A percentile compares a stretch with the other conserved stretches of the same genome.
Conservation (phyloP, 1,140 invertebrate species). For the Chelonus insularis region DNA sequence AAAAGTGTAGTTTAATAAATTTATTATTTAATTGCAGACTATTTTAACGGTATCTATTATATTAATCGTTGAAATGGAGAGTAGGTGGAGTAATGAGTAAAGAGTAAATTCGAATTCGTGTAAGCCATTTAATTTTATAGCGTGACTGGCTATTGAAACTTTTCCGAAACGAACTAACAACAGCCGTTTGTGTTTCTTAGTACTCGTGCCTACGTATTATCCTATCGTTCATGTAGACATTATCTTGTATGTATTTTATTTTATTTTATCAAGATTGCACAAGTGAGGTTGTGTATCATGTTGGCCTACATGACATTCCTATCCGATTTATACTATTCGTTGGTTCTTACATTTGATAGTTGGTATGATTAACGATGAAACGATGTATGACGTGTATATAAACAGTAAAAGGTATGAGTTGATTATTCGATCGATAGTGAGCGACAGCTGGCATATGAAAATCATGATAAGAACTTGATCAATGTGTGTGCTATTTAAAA, state of each 20-base stretch:
- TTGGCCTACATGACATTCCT: neutral
- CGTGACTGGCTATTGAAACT: constrained; percentile 1
- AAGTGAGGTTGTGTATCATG: neutral
- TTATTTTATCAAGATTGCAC: neutral
- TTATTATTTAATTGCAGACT: too few relatives aligned
- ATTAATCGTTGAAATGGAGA: too few relatives aligned
- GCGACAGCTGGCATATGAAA: constrained; percentile 18
- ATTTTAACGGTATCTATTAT: too few relatives aligned
- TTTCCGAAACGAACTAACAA: neutral
- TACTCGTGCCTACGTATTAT: constrained; percentile 3
- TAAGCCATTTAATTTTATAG: constrained; percentile 6
- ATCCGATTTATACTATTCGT: neutral
- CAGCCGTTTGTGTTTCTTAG: constrained; percentile 1
- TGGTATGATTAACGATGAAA: too few relatives aligned
- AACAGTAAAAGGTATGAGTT: neutral
- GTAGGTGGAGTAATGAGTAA: too few relatives aligned
- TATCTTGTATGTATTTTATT: neutral
- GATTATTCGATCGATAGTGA: constrained; percentile 9
- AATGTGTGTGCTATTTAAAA: constrained; percentile 21
- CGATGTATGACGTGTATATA: neutral
- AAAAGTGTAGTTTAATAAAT: too few relatives aligned
- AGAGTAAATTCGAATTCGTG: neutral
- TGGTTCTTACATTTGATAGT: too few relatives aligned
- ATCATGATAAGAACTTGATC: constrained; percentile 8
- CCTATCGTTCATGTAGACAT: neutral